A percentile compares a stretch with the other conserved stretches of the same genome.
These are phyloP conservation scores for Mus minutoides DNA, from an alignment of 2,797 vertebrate species.

Conservation along the genomic window DNA sequence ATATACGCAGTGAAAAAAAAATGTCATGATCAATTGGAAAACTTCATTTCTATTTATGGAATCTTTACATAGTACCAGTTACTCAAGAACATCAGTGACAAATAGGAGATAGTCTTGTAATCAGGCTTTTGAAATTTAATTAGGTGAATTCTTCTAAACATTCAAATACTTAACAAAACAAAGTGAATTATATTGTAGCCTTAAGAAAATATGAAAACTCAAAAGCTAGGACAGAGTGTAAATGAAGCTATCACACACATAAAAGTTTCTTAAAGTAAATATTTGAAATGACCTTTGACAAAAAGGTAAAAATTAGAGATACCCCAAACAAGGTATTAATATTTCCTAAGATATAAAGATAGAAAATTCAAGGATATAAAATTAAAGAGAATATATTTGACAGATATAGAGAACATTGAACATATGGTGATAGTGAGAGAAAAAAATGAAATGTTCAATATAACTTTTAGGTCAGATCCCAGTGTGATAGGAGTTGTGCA, in stretches of 20 bases:
- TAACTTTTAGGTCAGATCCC: conserved; percentile 54
- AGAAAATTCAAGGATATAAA: conserved; percentile 21
- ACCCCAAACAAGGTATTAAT: not conserved
- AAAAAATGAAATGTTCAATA: conserved; percentile 15
- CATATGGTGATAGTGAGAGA: not conserved
- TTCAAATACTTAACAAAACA: conserved; percentile 37
- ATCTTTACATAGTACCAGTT: conserved; percentile 46
- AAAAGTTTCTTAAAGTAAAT: conserved; percentile 18
- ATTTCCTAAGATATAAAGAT: not conserved
- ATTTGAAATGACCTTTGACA: conserved; percentile 55
- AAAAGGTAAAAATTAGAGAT: conserved; percentile 32
- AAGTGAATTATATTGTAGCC: conserved; percentile 1
- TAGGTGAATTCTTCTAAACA: conserved; percentile 12
- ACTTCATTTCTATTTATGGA: conserved; percentile 37
- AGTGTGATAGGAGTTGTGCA: conserved; percentile 35
- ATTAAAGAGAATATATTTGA: conserved; percentile 29
- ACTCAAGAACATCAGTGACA: not conserved
- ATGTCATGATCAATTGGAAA: not conserved
- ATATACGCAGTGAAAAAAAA: conserved; percentile 20
- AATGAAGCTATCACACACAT: not conserved
- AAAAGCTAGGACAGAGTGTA: conserved; percentile 24
- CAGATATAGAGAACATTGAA: not conserved
- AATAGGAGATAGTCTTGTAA: conserved; percentile 3
- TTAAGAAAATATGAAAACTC: conserved; percentile 51
- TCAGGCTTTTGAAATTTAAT: conserved; percentile 47